A percentile compares a stretch with the other conserved stretches of the same genome.
phyloP scores from a whole-genome alignment of 2,888 invertebrate species.

The Heliconius charithonia region DNA sequence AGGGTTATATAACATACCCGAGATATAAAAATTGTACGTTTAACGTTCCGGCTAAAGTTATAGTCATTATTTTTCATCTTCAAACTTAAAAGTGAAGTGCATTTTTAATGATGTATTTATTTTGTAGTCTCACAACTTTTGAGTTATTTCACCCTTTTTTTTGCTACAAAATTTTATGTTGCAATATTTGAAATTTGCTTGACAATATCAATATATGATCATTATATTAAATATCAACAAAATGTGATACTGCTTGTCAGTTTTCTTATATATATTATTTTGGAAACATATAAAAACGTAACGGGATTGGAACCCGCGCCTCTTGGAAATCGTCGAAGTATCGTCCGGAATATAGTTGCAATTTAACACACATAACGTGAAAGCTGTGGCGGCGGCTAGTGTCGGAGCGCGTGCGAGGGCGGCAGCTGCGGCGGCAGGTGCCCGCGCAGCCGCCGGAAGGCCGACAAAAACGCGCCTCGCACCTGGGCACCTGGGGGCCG shows the following conservation, averaged over 20 bases:
- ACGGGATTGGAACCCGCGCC: too few species aligned
- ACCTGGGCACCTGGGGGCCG: constrained; percentile 78
- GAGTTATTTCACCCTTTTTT: background rate
- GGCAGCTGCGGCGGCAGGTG: constrained; percentile 79
- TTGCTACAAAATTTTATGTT: background rate
- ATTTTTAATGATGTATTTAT: constrained; percentile 21
- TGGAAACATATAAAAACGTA: too few species aligned
- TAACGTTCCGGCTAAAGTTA: background rate
- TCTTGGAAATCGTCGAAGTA: too few species aligned
- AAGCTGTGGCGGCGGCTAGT: constrained; percentile 1
- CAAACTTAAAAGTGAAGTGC: constrained; percentile 1
- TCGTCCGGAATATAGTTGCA: background rate
- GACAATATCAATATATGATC: too few species aligned
- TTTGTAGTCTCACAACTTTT: constrained; percentile 1
- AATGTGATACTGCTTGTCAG: background rate
- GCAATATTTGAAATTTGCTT: background rate
- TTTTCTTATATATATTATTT: background rate
- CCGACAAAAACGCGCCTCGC: constrained; percentile 78
- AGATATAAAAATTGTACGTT: background rate
- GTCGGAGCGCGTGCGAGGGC: constrained; percentile 59
- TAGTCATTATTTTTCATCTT: background rate
- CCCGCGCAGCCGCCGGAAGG: constrained; percentile 79
- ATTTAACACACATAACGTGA: background rate
- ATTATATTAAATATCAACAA: too few species aligned
- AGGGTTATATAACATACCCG: constrained; percentile 10